These are phyloP conservation scores for Adelognathus sp. DNA, from an alignment of 2,888 invertebrate species.

Conservation along the genomic window DNA sequence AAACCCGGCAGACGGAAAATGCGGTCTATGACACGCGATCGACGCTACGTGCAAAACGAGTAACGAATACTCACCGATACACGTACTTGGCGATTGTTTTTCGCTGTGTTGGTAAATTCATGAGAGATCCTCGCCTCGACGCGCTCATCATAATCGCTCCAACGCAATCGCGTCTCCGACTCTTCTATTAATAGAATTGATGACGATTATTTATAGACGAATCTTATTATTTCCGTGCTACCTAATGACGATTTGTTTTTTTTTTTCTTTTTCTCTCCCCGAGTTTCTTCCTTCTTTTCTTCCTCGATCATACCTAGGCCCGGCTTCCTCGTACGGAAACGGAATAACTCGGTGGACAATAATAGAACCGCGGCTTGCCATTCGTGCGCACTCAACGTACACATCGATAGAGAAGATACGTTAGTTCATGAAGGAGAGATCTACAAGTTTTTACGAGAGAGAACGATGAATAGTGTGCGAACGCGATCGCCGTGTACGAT, in stretches of 20 bases:
- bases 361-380: slow-evolving; percentile 3
- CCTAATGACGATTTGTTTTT: slow-evolving; percentile 25
- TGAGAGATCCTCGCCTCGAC: not conserved
- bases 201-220: slow-evolving; percentile 34
- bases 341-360: not conserved
- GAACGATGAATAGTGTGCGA: slow-evolving; percentile 28
- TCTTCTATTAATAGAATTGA: slow-evolving; percentile 28
- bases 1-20: slow-evolving; percentile 33
- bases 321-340: slow-evolving; percentile 50
- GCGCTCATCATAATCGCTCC: not conserved
- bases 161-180: slow-evolving; percentile 24
- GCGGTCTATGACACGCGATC: slow-evolving; percentile 37
- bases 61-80: not conserved
- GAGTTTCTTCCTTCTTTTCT: not conserved
- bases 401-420: not conserved
- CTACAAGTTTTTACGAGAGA: not conserved
- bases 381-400: slow-evolving; percentile 30
- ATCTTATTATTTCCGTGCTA: slow-evolving; percentile 20
- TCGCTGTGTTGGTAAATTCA: slow-evolving; percentile 22
- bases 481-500: not conserved
- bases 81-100: not conserved
- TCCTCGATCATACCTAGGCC: not conserved
- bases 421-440: not conserved
- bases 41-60: not conserved
- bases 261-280: not conserved